These are phyloP conservation scores for Eulacestoma nigropectus DNA, from an alignment of 2,113 vertebrate species.

Conservation along the genomic window DNA sequence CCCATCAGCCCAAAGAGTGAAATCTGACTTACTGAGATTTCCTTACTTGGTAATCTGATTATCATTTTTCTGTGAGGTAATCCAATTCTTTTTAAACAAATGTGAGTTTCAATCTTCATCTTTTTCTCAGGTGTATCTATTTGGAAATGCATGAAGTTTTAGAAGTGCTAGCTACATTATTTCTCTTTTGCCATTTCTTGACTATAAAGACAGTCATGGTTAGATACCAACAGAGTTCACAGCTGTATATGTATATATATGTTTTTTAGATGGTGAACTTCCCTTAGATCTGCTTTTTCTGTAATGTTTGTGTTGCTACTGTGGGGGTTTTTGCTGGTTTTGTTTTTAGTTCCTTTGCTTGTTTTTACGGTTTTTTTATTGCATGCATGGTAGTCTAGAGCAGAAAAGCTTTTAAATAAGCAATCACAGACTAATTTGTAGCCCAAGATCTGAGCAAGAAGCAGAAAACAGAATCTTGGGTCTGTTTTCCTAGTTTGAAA, in stretches of 20 bases:
- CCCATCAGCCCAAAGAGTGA: not conserved
- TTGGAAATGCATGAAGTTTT: not conserved
- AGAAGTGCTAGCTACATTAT: not conserved
- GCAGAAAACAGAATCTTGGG: not conserved
- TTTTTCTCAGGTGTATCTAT: not conserved
- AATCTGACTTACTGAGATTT: not conserved
- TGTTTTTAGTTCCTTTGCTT: not conserved
- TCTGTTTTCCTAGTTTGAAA: not conserved
- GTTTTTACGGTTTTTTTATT: not conserved
- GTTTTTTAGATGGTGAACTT: not conserved
- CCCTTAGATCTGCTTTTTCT: not conserved
- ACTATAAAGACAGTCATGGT: not conserved
- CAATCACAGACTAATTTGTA: not conserved
- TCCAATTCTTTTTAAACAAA: not conserved
- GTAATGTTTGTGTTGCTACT: not conserved
- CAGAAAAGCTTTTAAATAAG: not conserved
- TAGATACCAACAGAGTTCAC: not conserved
- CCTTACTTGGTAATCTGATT: not conserved
- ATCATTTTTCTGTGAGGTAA: not conserved
- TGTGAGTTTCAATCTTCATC: not conserved
- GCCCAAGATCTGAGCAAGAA: not conserved
- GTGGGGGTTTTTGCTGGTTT: not conserved
- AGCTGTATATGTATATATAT: too few relatives aligned
- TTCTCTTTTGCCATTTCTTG: not conserved
- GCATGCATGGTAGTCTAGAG: not conserved